Evolutionary conservation across 2,888 invertebrate species (phyloP), one percentile per base, ranked within the genome.

Genomic region (Pyrrhosoma nymphula): DNA sequence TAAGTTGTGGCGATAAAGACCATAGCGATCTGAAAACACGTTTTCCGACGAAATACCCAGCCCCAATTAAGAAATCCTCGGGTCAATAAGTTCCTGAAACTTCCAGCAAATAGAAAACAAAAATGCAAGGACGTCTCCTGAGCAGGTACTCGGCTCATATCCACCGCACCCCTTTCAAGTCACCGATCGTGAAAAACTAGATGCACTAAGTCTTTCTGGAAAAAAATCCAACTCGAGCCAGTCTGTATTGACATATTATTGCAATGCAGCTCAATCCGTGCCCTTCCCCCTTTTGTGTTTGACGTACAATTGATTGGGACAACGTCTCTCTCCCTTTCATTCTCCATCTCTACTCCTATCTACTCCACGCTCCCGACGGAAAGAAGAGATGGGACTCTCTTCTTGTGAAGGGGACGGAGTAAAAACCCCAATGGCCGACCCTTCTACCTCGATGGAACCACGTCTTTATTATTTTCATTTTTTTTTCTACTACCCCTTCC

Each of bases 371-470:
- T 20, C 30, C 26, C 39, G 56, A 63, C 23, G 56, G 39, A 35
- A 60, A 91, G 60, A 35, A 91, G 39, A 56, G 69, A 69, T 69
- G 35, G 63, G 63, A 91, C 56, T 88, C 35, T 47, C 47, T 47
- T 47, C 47, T 47, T 47, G 47, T 47, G 47, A 47, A 47, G 47
- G 47, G 91, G 23, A 56, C 10, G n/a, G 69, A 91, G 91, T 63
- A 91, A 35, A 47, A 91, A 91, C 63, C n/a, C 88, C 88, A 47
- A 47, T 88, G 39, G 47, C 47, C 8, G 90, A 23, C 56, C 90
- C 56, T 90, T 56, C 90, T 56, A 56, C 91, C 14, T 39, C 63
- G 56, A 91, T 91, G 91, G 91, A 91, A 91, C 63, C 91, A 91
- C 91, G 60, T 63, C 35, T 69, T 69, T 69, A 69, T 69, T 69